Percentiles rank a stretch among this genome's conserved stretches.
Conservation (phyloP, 2,113 vertebrate species). For the Dicaeum eximium region DNA sequence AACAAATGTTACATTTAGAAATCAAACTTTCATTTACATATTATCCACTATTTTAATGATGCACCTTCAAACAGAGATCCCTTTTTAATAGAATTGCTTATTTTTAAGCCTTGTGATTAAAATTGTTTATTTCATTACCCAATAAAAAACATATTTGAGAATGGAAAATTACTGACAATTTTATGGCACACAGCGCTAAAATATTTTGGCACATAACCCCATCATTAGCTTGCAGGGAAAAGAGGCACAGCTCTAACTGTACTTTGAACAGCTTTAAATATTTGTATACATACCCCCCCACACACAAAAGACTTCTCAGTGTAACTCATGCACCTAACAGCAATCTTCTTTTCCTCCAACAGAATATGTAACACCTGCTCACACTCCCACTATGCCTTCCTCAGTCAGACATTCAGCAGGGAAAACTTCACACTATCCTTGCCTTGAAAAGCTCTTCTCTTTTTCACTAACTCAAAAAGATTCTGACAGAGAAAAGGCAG, state of each 20-base stretch:
- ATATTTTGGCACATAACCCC: background rate
- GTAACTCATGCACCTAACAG: background rate
- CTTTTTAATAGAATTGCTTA: background rate
- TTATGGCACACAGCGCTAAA: background rate
- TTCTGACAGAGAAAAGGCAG: background rate
- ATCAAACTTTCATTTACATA: background rate
- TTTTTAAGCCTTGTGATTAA: background rate
- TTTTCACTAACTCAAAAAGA: background rate
- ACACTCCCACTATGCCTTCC: background rate
- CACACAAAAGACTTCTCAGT: background rate
- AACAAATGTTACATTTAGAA: background rate
- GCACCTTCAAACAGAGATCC: background rate
- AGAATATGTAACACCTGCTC: background rate
- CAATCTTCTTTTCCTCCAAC: background rate
- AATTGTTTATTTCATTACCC: background rate
- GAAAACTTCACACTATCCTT: background rate
- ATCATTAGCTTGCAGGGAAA: background rate
- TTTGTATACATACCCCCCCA: background rate
- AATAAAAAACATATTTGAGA: background rate
- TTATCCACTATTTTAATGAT: background rate
- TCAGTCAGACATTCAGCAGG: background rate
- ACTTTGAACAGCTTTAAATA: background rate
- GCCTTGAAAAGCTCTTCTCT: background rate
- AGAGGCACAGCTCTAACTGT: background rate
- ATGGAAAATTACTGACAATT: background rate